Base-by-base conservation (phyloP, 2,888 invertebrate species). In the Drosophila histrio region DNA sequence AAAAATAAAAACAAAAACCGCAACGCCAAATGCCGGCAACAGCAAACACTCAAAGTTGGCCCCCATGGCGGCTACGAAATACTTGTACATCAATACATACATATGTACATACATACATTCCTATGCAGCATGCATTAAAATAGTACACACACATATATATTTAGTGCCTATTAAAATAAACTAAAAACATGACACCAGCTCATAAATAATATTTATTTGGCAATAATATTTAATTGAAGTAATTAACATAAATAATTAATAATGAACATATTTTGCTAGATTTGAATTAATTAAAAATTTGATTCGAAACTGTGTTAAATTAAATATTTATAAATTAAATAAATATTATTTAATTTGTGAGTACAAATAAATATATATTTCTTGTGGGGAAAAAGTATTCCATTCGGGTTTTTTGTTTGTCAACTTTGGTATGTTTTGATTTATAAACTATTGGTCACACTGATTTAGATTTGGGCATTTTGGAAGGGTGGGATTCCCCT, bases 11-110 rank as follows among this genome's bases (percentile, higher is more conserved):
- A 38, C 2, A 19, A 11, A 54, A 72, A 58, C 72, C 77, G 53
- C 77, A 72, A 34, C 46, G 54, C 24, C 67, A 77, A 73, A 66
- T 61, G 77, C 73, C 77, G 73, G 77, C 77, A 39, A 58, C 17
- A 54, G 28, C 49, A 36, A 36, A 26, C 56, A 65, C 57, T 72
- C 65, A 72, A 13, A 52, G 66, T 49, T 73, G 65, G 56, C 72
- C 57, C 56, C 72, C 65, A 65, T 56, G 64, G 54, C 65, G 72
- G 72, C 72, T 65, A 53, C 65, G 39, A 57, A 53, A 60, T 60
- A 68, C 70, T 58, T 43, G 19, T 19, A 52, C 30, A 59, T 13
- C 17, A 21, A 30, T 5, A 50, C 22, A 53, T 9, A 36, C 24
- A 39, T 11, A 44, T 19, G 38, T 13, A 32, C 7, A 36, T 30